Evolutionary conservation across 2,888 invertebrate species (phyloP).

Genomic region (Tachystola acroxantha): DNA sequence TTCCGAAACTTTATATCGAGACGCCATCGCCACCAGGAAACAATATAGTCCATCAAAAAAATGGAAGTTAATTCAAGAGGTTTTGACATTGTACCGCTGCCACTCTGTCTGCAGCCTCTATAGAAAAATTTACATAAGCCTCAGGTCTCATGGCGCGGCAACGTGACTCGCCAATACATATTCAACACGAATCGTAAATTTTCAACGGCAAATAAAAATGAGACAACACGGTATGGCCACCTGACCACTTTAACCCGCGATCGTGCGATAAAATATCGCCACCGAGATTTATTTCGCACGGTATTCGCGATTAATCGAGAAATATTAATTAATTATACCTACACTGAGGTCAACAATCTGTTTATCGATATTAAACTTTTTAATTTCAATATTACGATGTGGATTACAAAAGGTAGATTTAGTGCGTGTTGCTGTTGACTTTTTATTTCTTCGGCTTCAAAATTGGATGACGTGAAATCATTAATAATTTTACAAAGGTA

Average conservation of each 20-base stretch:
- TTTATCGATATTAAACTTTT: slow-evolving; percentile 34
- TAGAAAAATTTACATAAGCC: slow-evolving; percentile 47
- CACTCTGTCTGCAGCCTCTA: slow-evolving; percentile 61
- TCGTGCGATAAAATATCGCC: slow-evolving; percentile 42
- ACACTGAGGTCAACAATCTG: slow-evolving; percentile 51
- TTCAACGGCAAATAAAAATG: slow-evolving; percentile 48
- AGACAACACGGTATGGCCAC: slow-evolving; percentile 41
- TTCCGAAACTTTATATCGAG: too few species aligned
- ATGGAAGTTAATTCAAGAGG: slow-evolving; percentile 18
- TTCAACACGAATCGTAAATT: slow-evolving; percentile 54
- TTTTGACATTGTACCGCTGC: slow-evolving; percentile 42
- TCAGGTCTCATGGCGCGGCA: slow-evolving; percentile 39
- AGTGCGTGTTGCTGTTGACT: too few species aligned
- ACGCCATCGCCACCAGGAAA: too few species aligned
- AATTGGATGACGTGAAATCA: too few species aligned
- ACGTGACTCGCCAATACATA: slow-evolving; percentile 52
- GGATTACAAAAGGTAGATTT: too few species aligned
- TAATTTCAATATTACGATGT: background rate
- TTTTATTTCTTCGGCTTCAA: too few species aligned
- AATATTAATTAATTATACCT: slow-evolving; percentile 54
- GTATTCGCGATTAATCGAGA: slow-evolving; percentile 44
- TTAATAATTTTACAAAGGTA: too few species aligned
- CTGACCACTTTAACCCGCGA: slow-evolving; percentile 44
- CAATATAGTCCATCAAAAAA: too few species aligned
- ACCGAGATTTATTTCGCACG: slow-evolving; percentile 53